Percentiles rank a stretch among this genome's conserved stretches.
Conservation (phyloP, 2,113 vertebrate species). For the Capricornis sumatraensis region DNA sequence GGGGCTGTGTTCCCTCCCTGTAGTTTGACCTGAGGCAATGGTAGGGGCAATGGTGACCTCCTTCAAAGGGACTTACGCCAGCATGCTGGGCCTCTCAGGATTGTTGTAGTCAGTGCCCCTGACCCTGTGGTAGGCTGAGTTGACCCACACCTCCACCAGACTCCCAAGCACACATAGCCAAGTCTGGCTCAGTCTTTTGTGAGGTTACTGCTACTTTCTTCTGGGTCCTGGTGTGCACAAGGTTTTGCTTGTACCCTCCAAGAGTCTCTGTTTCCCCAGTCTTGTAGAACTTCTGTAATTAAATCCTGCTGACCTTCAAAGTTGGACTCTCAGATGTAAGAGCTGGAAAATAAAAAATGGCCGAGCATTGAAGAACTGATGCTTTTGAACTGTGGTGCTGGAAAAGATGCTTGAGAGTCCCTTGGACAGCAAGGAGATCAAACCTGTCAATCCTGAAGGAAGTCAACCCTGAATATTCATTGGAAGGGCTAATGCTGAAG, state of each 20-base stretch:
- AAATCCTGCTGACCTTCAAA: background rate
- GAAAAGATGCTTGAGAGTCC: background rate
- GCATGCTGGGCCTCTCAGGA: background rate
- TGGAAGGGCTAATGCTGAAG: background rate
- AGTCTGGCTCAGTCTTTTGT: background rate
- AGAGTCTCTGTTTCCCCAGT: background rate
- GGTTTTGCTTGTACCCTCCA: background rate
- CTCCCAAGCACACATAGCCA: background rate
- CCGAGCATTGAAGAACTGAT: background rate
- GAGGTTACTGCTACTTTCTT: background rate
- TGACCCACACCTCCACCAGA: background rate
- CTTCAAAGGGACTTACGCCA: background rate
- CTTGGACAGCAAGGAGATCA: background rate
- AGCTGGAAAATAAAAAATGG: background rate
- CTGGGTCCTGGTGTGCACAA: background rate
- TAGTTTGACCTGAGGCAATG: background rate
- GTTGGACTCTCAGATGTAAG: background rate
- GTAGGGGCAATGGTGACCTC: background rate
- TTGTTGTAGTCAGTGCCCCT: background rate
- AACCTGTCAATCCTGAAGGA: background rate
- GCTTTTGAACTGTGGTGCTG: background rate
- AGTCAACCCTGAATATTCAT: background rate
- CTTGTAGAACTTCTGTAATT: background rate
- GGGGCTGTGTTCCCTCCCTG: background rate
- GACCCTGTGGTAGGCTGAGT: background rate